phyloP scores from a whole-genome alignment of 2,113 vertebrate species.

The Paramormyrops kingsleyae region DNA sequence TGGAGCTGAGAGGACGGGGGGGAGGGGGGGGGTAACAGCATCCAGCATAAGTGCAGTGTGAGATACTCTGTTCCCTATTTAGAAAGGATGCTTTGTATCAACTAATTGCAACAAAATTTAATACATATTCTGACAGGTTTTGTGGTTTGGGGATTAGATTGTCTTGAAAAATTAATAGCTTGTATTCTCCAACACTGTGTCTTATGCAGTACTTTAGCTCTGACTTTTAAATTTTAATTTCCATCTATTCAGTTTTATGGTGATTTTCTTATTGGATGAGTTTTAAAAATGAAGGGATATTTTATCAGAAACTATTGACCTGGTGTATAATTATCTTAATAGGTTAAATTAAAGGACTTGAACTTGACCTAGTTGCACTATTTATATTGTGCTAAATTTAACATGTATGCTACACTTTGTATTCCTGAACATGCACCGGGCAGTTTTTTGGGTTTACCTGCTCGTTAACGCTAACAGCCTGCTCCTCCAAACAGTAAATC shows the following conservation, averaged over 20 bases:
- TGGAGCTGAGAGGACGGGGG: background rate
- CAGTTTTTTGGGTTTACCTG: background rate
- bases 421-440: background rate
- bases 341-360: background rate
- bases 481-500: background rate
- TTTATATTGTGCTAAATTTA: slow-evolving; percentile 3
- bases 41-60: background rate
- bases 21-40: background rate
- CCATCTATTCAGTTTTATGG: background rate
- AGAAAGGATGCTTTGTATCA: background rate
- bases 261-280: background rate
- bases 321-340: background rate
- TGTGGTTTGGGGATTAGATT: background rate
- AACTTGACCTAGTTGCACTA: background rate
- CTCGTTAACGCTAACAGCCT: background rate
- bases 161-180: background rate
- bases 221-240: background rate
- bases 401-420: background rate
- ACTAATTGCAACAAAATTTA: background rate
- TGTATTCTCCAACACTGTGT: background rate
- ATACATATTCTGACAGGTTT: background rate
- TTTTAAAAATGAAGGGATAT: background rate
- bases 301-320: background rate
- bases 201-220: background rate
- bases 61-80: background rate